Conservation (phyloP, 2,113 vertebrate species). For the Cryptoleucopteryx plumbea region DNA sequence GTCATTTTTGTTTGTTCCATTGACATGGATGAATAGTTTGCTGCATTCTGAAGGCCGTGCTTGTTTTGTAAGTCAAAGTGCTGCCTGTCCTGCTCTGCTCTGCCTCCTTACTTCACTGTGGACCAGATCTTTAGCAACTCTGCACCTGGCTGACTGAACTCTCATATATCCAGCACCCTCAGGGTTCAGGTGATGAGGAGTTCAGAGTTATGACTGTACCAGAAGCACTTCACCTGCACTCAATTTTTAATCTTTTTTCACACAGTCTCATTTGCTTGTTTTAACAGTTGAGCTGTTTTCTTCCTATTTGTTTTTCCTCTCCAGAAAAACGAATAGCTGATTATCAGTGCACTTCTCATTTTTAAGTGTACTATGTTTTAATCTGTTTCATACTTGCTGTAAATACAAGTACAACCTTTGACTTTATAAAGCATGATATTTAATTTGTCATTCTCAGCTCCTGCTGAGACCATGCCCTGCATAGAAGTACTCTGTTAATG, state of each 20-base stretch:
- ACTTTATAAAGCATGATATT: not conserved
- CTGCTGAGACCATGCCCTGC: not conserved
- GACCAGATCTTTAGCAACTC: not conserved
- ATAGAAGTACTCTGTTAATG: not conserved
- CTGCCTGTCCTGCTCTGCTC: not conserved
- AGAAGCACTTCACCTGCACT: not conserved
- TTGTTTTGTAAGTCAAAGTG: not conserved
- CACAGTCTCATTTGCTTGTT: not conserved
- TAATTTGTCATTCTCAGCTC: not conserved
- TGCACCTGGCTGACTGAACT: not conserved
- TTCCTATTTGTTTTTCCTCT: not conserved
- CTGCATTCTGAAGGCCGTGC: not conserved
- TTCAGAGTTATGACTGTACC: not conserved
- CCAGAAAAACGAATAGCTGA: not conserved
- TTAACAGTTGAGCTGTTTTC: not conserved
- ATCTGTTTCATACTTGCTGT: not conserved
- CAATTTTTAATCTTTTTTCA: not conserved
- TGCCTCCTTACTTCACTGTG: not conserved
- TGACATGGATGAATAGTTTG: not conserved
- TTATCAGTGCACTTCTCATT: not conserved
- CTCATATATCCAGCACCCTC: not conserved
- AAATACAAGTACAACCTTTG: not conserved
- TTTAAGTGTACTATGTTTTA: not conserved
- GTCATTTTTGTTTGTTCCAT: not conserved
- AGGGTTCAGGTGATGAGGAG: not conserved